These are phyloP conservation scores for Euwallacea fornicatus DNA, from an alignment of 1,140 invertebrate species.

Conservation along the genomic window DNA sequence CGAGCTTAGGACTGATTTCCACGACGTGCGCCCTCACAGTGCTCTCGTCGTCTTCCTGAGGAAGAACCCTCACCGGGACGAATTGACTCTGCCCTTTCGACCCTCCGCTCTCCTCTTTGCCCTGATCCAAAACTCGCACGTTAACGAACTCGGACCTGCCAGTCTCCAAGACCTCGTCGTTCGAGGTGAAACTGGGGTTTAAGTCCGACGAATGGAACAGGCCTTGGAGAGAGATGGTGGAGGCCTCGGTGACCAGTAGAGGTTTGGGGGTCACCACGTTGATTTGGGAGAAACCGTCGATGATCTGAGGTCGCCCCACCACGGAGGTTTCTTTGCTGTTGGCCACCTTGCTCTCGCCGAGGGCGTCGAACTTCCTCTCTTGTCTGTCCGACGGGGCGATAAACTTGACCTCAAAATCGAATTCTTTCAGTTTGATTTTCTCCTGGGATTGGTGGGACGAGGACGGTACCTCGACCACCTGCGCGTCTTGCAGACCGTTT, in stretches of 20 bases:
- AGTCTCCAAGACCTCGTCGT: constrained; percentile 49
- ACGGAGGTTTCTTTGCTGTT: constrained; percentile 10
- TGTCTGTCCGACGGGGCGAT: constrained; percentile 27
- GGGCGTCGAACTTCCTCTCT: constrained; percentile 47
- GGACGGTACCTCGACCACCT: constrained; percentile 30
- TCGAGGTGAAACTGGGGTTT: constrained; percentile 25
- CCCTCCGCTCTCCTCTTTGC: constrained; percentile 20
- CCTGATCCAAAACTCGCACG: constrained; percentile 45
- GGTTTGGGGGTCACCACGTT: constrained; percentile 50
- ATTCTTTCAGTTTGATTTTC: constrained; percentile 30
- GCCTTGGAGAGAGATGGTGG: constrained; percentile 65
- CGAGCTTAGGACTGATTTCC: constrained; percentile 45
- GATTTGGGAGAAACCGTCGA: constrained; percentile 48
- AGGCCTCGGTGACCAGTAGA: constrained; percentile 55
- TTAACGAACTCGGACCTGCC: constrained; percentile 48
- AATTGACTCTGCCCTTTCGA: constrained; percentile 19
- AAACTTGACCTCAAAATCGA: constrained; percentile 23
- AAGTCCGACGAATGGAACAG: constrained; percentile 58
- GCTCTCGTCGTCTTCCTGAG: constrained; percentile 44
- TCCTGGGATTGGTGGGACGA: not conserved
- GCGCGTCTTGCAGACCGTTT: constrained; percentile 13
- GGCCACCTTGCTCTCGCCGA: constrained; percentile 35
- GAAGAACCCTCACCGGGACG: constrained; percentile 43
- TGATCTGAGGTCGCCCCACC: constrained; percentile 39
- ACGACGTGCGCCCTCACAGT: constrained; percentile 48